A percentile compares a stretch with the other conserved stretches of the same genome.
These are phyloP conservation scores for Tribolium madens DNA, from an alignment of 1,140 invertebrate genomes.

Conservation along the genomic window DNA sequence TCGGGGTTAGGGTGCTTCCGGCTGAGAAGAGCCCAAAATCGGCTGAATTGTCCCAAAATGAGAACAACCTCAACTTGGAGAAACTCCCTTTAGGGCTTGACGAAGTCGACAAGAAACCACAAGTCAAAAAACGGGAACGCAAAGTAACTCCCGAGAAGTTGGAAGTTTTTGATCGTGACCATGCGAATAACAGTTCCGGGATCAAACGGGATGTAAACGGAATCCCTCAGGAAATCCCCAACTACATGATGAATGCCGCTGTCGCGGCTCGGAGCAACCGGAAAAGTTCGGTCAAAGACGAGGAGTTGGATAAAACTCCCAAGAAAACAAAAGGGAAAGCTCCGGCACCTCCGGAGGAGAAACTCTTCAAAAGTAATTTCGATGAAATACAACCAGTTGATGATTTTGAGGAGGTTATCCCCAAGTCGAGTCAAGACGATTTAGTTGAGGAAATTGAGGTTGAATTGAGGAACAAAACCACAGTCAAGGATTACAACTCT, in stretches of 20 bases:
- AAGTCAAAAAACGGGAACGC: constrained; percentile 59
- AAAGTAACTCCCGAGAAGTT: constrained; percentile 64
- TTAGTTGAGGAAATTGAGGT: constrained; percentile 20
- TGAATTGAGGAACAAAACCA: constrained; percentile 39
- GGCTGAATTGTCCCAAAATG: constrained; percentile 61
- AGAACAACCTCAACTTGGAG: constrained; percentile 65
- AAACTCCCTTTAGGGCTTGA: constrained; percentile 65
- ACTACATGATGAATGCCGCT: constrained; percentile 78
- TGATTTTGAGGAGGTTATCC: constrained; percentile 31
- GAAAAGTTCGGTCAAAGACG: constrained; percentile 67
- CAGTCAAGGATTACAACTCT: constrained; percentile 57
- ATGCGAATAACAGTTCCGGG: constrained; percentile 67
- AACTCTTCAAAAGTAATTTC: constrained; percentile 37
- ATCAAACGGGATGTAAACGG: constrained; percentile 72
- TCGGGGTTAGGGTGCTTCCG: constrained; percentile 77
- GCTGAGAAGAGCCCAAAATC: constrained; percentile 66
- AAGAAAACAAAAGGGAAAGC: constrained; percentile 81
- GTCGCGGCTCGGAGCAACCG: constrained; percentile 76
- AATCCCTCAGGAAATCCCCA: constrained; percentile 74
- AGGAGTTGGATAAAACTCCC: constrained; percentile 67
- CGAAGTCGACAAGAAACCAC: constrained; percentile 55
- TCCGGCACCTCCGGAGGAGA: constrained; percentile 72
- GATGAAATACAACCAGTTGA: constrained; percentile 51
- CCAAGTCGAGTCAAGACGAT: neutral
- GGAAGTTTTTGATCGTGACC: constrained; percentile 56